Evolutionary conservation across 2,113 vertebrate genomes (phyloP).

Genomic region (Burhinus oedicnemus): DNA sequence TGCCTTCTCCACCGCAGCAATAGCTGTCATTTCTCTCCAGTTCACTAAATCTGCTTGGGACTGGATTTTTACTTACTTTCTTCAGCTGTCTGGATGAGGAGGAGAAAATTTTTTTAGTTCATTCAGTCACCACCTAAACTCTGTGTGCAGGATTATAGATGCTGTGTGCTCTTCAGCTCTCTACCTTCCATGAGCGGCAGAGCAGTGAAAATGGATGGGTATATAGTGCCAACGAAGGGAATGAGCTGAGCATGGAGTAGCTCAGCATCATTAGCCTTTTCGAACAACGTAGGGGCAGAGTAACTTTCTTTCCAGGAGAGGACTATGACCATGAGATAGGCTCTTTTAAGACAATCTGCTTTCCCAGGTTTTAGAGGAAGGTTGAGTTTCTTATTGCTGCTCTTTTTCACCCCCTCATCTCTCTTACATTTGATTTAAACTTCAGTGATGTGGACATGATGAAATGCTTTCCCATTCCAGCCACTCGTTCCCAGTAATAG

Average conservation of each 20-base stretch:
- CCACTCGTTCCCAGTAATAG: neutral
- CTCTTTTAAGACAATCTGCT: neutral
- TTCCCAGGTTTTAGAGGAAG: neutral
- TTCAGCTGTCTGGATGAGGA: neutral
- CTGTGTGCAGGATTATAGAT: neutral
- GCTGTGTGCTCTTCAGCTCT: neutral
- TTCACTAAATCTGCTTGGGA: neutral
- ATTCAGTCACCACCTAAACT: neutral
- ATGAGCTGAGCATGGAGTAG: neutral
- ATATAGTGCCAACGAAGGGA: neutral
- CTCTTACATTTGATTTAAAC: neutral
- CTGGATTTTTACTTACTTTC: neutral
- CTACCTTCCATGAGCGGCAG: neutral
- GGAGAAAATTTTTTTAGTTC: neutral
- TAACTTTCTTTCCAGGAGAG: neutral
- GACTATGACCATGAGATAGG: accelerated
- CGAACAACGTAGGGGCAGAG: neutral
- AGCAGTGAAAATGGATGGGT: neutral
- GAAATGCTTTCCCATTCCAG: neutral
- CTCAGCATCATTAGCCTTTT: neutral
- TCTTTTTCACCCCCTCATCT: neutral
- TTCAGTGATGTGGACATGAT: too few relatives aligned
- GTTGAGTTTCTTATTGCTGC: neutral
- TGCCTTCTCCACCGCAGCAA: neutral
- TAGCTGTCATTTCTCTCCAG: neutral